Evolutionary conservation across 2,888 invertebrate genomes (phyloP), one percentile per base, ranked within the genome.

Genomic region (Myathropa florea): DNA sequence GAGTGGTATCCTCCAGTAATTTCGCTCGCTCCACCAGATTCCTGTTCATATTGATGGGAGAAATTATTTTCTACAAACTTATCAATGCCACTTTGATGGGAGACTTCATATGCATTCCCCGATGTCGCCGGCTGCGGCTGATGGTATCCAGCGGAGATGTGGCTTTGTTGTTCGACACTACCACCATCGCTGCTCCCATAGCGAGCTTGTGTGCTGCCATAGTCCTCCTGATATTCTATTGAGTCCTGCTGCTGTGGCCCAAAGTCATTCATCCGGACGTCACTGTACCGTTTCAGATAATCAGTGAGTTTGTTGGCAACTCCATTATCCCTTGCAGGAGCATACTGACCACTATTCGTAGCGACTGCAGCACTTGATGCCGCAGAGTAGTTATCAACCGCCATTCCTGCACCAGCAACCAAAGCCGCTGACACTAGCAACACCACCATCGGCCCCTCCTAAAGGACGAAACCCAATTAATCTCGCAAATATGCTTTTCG

Each of bases 11-110:
- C 14, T n/a, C 39, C 39, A 7, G 28, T 28, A 28, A 4, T 1
- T 4, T 28, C 53, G 14, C 90, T n/a, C n/a, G n/a, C n/a, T n/a
- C n/a, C 91, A 82, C 89, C 90, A 33, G 90, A 88, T 70, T 89
- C 89, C 72, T 90, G 89, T 75, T 90, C 90, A 88, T 91, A 91
- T 88, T 90, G 90, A 88, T 91, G 91, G 81, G 90, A 89, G 90
- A 90, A 91, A 90, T 91, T 91, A 81, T 91, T 91, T 89, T 90
- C 90, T 63, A 90, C 91, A 88, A 91, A 91, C 90, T 91, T 92
- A 88, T 91, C 91, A 88, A 75, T 76, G 89, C 91, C 79, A 81
- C 83, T 80, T 87, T 89, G 70, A 83, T 71, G 63, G 71, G 83
- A 77, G 46, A 55, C 72, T 23, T 80, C 84, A 75, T 78, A 78